These are phyloP conservation scores for Orthosia incerta DNA, from an alignment of 2,888 invertebrate genomes.

Conservation along the genomic window DNA sequence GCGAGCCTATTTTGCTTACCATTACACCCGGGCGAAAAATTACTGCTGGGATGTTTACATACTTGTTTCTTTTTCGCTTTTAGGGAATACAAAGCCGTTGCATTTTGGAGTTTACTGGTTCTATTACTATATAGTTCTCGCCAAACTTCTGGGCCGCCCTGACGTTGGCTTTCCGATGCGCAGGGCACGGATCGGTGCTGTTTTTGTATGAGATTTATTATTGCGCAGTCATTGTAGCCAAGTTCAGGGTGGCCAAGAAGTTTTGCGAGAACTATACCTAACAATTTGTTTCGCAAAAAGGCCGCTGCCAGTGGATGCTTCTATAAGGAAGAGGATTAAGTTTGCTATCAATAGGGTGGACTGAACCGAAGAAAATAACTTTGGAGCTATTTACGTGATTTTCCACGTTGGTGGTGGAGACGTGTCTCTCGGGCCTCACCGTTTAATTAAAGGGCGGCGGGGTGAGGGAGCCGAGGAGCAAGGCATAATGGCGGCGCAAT, in stretches of 20 bases:
- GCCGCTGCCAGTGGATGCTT: slow-evolving; percentile 29
- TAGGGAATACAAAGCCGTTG: slow-evolving; percentile 5
- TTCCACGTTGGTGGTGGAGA: slow-evolving; percentile 87
- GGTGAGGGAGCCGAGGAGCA: slow-evolving; percentile 83
- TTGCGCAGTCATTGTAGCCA: no score
- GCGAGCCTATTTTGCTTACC: slow-evolving; percentile 65
- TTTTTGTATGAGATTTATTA: no score
- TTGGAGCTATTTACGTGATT: slow-evolving; percentile 89
- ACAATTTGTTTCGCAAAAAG: not conserved
- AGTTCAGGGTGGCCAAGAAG: no score
- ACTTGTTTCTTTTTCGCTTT: slow-evolving; percentile 9
- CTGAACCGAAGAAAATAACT: slow-evolving; percentile 79
- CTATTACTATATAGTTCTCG: slow-evolving; percentile 4
- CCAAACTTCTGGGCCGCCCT: no score
- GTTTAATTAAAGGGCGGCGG: slow-evolving; percentile 91
- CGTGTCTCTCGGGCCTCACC: slow-evolving; percentile 90
- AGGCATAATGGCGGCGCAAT: slow-evolving; percentile 91
- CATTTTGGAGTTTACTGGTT: slow-evolving; percentile 18
- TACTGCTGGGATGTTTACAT: slow-evolving; percentile 36
- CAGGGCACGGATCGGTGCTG: no score
- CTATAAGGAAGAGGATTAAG: slow-evolving; percentile 66
- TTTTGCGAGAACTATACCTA: no score
- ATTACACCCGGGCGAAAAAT: slow-evolving; percentile 54
- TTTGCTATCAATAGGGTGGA: slow-evolving; percentile 76
- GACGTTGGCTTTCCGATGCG: no score